A percentile compares a stretch with the other conserved stretches of the same genome.
Conservation (phyloP, 2,888 invertebrate genomes). For the Azorinus chamasolen region DNA sequence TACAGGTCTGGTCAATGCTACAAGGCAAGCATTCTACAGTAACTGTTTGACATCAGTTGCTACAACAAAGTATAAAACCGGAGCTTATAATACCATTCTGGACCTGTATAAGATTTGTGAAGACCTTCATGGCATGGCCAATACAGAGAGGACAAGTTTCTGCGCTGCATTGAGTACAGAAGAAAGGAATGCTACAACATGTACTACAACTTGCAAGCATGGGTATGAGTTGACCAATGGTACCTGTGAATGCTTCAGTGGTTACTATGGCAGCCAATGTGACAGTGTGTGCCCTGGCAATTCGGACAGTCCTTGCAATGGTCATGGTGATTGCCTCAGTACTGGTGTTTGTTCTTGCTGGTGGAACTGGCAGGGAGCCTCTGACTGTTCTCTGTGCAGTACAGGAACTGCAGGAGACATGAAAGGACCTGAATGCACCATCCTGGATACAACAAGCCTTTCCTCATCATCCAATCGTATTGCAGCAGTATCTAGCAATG, state of each 20-base stretch:
- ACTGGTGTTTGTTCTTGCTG: slow-evolving; percentile 69
- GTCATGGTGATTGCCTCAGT: slow-evolving; percentile 64
- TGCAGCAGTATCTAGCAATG: slow-evolving; percentile 66
- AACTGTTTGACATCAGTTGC: slow-evolving; percentile 58
- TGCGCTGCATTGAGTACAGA: slow-evolving; percentile 29
- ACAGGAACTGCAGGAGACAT: slow-evolving; percentile 20
- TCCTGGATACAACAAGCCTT: slow-evolving; percentile 45
- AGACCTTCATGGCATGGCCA: slow-evolving; percentile 26
- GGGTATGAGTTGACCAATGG: slow-evolving; percentile 48
- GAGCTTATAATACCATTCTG: slow-evolving; percentile 56
- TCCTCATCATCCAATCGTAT: slow-evolving; percentile 34
- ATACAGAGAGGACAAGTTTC: slow-evolving; percentile 17
- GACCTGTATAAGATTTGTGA: slow-evolving; percentile 57
- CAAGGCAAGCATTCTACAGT: slow-evolving; percentile 39
- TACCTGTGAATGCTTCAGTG: slow-evolving; percentile 63
- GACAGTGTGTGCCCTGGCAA: slow-evolving; percentile 68
- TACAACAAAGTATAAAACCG: slow-evolving; percentile 22
- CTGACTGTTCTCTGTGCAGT: slow-evolving; percentile 63
- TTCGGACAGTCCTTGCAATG: slow-evolving; percentile 67
- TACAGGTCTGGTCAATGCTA: slow-evolving; percentile 36
- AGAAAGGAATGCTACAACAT: slow-evolving; percentile 52
- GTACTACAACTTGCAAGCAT: slow-evolving; percentile 61
- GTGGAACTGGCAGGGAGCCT: slow-evolving; percentile 71
- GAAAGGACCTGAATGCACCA: slow-evolving; percentile 69
- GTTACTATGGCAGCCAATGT: slow-evolving; percentile 69